Conservation (phyloP, 2,797 vertebrate species). For the Enteromius treurensis region DNA sequence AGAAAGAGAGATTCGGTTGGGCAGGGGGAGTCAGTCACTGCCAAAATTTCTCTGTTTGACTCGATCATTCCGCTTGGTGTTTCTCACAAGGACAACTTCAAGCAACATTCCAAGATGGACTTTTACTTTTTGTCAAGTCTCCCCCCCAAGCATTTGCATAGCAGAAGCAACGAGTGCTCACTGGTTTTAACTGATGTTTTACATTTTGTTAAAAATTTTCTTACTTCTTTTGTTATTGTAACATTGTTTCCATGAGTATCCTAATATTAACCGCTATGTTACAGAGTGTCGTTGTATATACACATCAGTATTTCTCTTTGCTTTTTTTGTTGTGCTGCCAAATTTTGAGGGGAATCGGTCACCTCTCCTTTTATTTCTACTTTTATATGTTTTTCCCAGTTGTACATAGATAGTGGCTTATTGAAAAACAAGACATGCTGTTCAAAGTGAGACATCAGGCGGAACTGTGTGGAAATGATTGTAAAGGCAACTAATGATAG, state of each 20-base stretch:
- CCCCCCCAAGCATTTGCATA: constrained; percentile 54
- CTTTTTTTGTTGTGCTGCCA: constrained; percentile 76
- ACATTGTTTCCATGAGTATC: constrained; percentile 75
- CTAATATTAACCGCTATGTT: constrained; percentile 76
- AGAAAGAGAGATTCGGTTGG: constrained; percentile 54
- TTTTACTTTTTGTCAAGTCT: constrained; percentile 68
- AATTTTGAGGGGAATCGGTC: constrained; percentile 74
- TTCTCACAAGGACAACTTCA: constrained; percentile 66
- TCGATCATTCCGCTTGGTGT: constrained; percentile 74
- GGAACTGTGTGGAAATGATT: constrained; percentile 20
- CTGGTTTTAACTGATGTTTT: constrained; percentile 53
- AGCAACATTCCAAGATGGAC: constrained; percentile 85
- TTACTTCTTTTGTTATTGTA: constrained; percentile 71
- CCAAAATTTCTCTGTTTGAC: constrained; percentile 72
- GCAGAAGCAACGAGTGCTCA: constrained; percentile 50
- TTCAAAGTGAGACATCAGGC: constrained; percentile 35
- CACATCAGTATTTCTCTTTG: constrained; percentile 80
- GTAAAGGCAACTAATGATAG: constrained; percentile 28
- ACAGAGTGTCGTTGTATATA: constrained; percentile 71
- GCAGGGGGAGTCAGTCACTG: constrained; percentile 70
- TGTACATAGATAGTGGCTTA: constrained; percentile 68
- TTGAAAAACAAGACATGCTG: constrained; percentile 55
- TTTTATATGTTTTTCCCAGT: constrained; percentile 72
- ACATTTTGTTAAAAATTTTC: constrained; percentile 43
- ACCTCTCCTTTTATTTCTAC: constrained; percentile 65